Base-by-base conservation (phyloP, 2,888 invertebrate species). In the Thymelicus acteon region DNA sequence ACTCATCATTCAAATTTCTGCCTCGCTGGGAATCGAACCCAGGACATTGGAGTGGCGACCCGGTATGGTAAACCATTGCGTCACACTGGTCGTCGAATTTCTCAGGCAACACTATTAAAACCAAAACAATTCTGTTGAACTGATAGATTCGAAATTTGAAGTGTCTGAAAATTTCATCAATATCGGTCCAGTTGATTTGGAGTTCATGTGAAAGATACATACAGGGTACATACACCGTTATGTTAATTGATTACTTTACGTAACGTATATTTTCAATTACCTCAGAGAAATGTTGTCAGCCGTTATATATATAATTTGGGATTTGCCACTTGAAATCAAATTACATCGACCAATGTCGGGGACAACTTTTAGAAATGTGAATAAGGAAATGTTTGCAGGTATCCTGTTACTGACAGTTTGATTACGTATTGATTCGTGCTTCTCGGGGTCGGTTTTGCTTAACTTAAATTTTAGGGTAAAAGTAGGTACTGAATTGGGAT, bases 371-470 rank as follows among this genome's bases (percentile, higher is more conserved):
- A 76, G 77, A 78, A 79, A 78, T 79, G 81, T 81, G 80, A 85
- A 82, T 81, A 78, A 78, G 78, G 80, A 83, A 85, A 84, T 86
- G 83, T 84, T 85, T 82, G 85, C 83, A 78, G 79, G 78, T 75
- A 77, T 77, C 78, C 82, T 86, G 86, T 76, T 80, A 80, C 76
- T 81, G 87, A 87, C 78, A 77, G 76, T 73, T 75, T 83, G 85
- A 88, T 89, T 88, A 82, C 84, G 81, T 84, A 87, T 87, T 83
- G 88, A 86, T 84, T 83, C 80, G 79, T 79, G 82, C 78, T 61
- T 74, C 72, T 70, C 68, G 44, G 68, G 73, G 63, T 24, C 67
- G 40, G 52, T 13, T 61, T n/a, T n/a, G 24, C 61, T 48, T 12
- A 47, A 39, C 13, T 60, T 24, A 67, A 37, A 61, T 52, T 52